phyloP scores from a whole-genome alignment of 2,888 invertebrate genomes.

The Oscheius sp. region DNA sequence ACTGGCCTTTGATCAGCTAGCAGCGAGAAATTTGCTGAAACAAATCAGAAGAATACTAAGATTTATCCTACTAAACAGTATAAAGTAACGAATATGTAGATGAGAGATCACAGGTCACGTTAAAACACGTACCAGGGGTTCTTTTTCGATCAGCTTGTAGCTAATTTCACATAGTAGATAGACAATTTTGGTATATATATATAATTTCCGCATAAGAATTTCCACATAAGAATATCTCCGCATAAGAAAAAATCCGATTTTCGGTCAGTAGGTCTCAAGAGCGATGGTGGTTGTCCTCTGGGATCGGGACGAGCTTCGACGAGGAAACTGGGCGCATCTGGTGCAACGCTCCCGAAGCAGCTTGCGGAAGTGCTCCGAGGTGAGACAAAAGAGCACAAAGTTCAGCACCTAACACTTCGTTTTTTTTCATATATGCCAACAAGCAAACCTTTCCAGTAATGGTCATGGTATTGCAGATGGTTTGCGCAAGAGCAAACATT shows the following conservation, averaged over 20 bases:
- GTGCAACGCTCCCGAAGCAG: slow-evolving; percentile 49
- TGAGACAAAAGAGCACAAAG: slow-evolving; percentile 61
- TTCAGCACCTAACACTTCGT: slow-evolving; percentile 48
- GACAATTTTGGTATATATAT: neutral
- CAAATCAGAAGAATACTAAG: too few relatives aligned
- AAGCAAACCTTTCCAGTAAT: slow-evolving; percentile 57
- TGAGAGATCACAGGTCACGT: slow-evolving; percentile 9
- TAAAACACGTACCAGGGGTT: slow-evolving; percentile 13
- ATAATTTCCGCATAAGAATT: neutral
- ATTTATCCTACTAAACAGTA: too few relatives aligned
- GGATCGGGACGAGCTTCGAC: slow-evolving; percentile 32
- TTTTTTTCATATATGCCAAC: neutral
- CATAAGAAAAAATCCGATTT: neutral
- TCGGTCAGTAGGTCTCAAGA: slow-evolving; percentile 23
- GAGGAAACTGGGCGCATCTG: slow-evolving; percentile 15
- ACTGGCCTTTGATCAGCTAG: too few relatives aligned
- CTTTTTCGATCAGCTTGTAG: slow-evolving; percentile 12
- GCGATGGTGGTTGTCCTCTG: slow-evolving; percentile 32
- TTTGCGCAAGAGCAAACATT: slow-evolving; percentile 6
- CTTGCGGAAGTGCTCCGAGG: slow-evolving; percentile 60
- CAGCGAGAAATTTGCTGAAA: too few relatives aligned
- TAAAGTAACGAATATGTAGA: too few relatives aligned
- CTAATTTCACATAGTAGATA: neutral
- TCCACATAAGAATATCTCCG: neutral
- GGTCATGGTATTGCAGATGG: slow-evolving; percentile 51